phyloP scores from a whole-genome alignment of 2,797 vertebrate genomes.

The Hydrophis major region DNA sequence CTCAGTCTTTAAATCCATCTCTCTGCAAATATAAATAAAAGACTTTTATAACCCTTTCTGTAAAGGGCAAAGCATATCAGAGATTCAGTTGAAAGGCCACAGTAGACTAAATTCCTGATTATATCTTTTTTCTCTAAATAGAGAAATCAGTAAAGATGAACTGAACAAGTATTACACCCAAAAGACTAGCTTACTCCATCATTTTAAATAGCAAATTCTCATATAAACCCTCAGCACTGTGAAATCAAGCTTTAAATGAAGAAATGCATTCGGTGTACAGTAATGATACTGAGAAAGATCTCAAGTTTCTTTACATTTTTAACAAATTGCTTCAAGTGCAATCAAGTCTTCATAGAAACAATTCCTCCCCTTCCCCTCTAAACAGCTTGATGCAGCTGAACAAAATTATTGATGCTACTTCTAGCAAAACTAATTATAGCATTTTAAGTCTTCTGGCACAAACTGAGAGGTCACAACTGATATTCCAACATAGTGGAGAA shows the following conservation, averaged over 20 bases:
- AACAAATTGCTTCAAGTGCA: not conserved
- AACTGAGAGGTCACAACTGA: not conserved
- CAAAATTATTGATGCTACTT: not conserved
- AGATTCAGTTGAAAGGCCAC: not conserved
- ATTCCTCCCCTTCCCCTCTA: rapidly evolving
- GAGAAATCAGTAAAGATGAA: not conserved
- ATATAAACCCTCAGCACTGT: not conserved
- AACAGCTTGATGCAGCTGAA: not conserved
- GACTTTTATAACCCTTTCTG: not conserved
- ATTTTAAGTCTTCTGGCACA: not conserved
- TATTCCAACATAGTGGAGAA: not conserved
- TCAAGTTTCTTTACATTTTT: not conserved
- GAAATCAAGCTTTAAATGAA: not conserved
- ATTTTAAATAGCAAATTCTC: not conserved
- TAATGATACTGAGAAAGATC: not conserved
- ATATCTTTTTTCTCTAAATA: not conserved
- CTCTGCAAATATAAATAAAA: not conserved
- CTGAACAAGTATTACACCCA: not conserved
- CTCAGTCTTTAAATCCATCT: not conserved
- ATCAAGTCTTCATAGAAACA: not conserved
- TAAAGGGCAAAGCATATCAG: not conserved
- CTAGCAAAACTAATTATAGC: not conserved
- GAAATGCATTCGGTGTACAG: not conserved
- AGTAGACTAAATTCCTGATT: not conserved
- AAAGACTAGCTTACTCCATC: not conserved